Base-by-base conservation (phyloP, 1,140 invertebrate species). In the Limonius californicus region DNA sequence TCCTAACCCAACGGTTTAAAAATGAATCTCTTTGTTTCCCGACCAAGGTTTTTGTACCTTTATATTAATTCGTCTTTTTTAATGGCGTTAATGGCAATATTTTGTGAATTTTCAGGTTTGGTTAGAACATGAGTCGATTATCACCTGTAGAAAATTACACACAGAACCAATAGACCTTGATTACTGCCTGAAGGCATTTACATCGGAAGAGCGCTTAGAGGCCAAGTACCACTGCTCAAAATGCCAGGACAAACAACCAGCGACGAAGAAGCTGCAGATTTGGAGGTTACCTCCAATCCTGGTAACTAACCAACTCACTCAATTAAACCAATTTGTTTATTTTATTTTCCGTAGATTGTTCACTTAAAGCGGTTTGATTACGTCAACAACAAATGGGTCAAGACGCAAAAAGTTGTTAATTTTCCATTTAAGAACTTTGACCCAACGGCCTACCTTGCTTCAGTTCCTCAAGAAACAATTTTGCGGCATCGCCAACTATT, bases 341-440 rank as follows among this genome's bases (percentile, higher is more conserved):
- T n/a, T 1, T 60, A 18, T 21, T 50, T 65, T 63, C 59, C 15
- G 14, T 76, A 94, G 91, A 92, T 95, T 72, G 85, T 95, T 7
- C 92, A 95, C 73, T 75, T 95, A 57, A 95, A 95, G 74, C 82
- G 93, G 21, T 95, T 95, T 76, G 92, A 95, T 77, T 92, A 86
- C 71, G 84, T 93, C 6, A 90, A 92, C 75, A 89, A 85, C 70
- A 89, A 91, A 72, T 95, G 92, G 92, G 88, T 95, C n/a, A 95
- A 95, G 74, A 94, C 92, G 0, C 90, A 93, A 72, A 95, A 94
- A 76, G 90, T 91, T 43, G 92, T 95, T 0, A 88, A 92, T 70
- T 95, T 95, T 74, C 92, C 92, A 0, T 86, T 89, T 62, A 81
- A 86, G 61, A 81, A 91, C 70, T 94, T 95, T 74, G 90, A 94